Conservation (phyloP, 2,113 vertebrate species). For the Eulemur macaco region DNA sequence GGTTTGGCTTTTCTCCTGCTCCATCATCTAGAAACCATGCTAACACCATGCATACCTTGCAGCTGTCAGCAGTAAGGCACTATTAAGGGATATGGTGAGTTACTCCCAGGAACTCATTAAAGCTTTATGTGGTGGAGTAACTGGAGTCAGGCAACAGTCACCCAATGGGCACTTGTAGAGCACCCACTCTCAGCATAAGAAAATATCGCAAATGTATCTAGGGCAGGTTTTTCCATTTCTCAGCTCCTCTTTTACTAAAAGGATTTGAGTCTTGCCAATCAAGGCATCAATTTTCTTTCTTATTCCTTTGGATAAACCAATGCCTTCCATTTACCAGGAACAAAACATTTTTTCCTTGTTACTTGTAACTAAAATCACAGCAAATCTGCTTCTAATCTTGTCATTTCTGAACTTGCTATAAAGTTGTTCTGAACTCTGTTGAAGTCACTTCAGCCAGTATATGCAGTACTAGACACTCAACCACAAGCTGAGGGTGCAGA, state of each 20-base stretch:
- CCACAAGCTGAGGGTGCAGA: not conserved
- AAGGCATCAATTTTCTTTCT: not conserved
- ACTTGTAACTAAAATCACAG: not conserved
- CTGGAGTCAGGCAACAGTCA: not conserved
- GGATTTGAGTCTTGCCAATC: not conserved
- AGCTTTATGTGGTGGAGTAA: not conserved
- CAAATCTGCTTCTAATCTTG: not conserved
- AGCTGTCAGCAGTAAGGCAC: not conserved
- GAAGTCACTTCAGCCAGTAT: not conserved
- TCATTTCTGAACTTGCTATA: not conserved
- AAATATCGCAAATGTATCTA: not conserved
- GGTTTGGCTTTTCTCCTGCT: not conserved
- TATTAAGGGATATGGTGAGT: not conserved
- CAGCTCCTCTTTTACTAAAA: not conserved
- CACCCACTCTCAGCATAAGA: not conserved
- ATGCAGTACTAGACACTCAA: not conserved
- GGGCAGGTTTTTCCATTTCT: not conserved
- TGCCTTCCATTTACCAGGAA: not conserved
- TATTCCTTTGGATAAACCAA: not conserved
- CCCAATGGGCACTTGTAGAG: not conserved
- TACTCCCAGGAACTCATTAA: not conserved
- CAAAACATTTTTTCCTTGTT: not conserved
- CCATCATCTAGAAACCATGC: not conserved
- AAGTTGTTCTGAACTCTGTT: not conserved
- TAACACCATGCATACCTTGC: not conserved